These are phyloP conservation scores for Agapetus fuscipes DNA, from an alignment of 2,888 invertebrate genomes.

Conservation along the genomic window DNA sequence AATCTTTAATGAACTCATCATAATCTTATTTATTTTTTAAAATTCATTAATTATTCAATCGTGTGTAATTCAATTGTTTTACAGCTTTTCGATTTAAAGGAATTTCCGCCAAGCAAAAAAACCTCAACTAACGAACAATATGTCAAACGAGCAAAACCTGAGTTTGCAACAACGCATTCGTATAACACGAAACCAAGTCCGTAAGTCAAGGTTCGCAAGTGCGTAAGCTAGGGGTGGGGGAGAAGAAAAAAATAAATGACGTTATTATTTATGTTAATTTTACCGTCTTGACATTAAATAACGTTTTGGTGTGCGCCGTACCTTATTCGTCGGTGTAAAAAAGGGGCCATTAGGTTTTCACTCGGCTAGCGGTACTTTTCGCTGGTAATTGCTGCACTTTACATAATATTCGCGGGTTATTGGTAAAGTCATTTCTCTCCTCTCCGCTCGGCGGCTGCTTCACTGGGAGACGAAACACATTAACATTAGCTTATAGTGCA, in stretches of 20 bases:
- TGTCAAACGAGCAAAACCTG: too few species aligned
- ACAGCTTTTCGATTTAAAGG: too few species aligned
- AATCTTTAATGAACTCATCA: too few species aligned
- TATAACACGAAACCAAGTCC: too few species aligned
- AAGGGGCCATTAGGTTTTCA: slow-evolving; percentile 14
- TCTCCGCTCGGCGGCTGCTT: slow-evolving; percentile 2
- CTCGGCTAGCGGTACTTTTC: slow-evolving; percentile 13
- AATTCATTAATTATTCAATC: too few species aligned
- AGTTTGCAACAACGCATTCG: too few species aligned
- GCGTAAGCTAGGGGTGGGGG: too few species aligned
- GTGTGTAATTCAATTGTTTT: too few species aligned
- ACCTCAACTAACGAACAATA: too few species aligned
- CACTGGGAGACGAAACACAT: slow-evolving; percentile 14
- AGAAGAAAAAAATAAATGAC: slow-evolving; percentile 30
- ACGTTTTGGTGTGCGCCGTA: slow-evolving; percentile 20
- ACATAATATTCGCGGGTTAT: slow-evolving; percentile 21
- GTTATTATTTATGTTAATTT: slow-evolving; percentile 50
- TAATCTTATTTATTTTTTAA: too few species aligned
- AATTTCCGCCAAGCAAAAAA: too few species aligned
- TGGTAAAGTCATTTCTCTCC: slow-evolving; percentile 19
- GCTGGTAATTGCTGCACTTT: slow-evolving; percentile 21
- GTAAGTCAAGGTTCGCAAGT: too few species aligned
- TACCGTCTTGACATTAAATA: slow-evolving; percentile 22
- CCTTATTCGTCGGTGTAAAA: slow-evolving; percentile 15
- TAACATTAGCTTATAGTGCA: slow-evolving; percentile 17